These are phyloP conservation scores for Monopis laevigella DNA, from an alignment of 2,888 invertebrate species.

Conservation along the genomic window DNA sequence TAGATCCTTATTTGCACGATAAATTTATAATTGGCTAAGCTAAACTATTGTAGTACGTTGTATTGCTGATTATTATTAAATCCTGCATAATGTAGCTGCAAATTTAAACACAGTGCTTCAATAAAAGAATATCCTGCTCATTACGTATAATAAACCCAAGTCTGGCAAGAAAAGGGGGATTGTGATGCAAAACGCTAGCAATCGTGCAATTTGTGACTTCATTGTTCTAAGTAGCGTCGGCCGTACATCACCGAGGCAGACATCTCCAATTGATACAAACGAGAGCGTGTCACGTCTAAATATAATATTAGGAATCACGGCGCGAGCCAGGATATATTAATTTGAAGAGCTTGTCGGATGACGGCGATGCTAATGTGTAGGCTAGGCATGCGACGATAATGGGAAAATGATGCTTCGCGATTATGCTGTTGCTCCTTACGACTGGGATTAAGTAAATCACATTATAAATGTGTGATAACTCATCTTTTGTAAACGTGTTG, in stretches of 20 bases:
- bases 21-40: too few species aligned
- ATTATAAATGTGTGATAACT: conserved; percentile 11
- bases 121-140: too few species aligned
- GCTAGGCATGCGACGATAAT: conserved; percentile 11
- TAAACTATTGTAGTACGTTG: too few species aligned
- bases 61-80: too few species aligned
- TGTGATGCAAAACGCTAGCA: conserved; percentile 28
- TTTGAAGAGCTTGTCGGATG: conserved; percentile 56
- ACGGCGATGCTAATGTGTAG: conserved; percentile 26
- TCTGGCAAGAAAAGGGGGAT: neutral
- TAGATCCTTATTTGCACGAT: too few species aligned
- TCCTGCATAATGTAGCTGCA: too few species aligned
- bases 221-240: conserved; percentile 65
- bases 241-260: conserved; percentile 63
- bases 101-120: too few species aligned
- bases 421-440: conserved; percentile 5
- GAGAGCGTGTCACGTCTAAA: conserved; percentile 67
- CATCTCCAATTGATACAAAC: conserved; percentile 66
- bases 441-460: conserved; percentile 6
- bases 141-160: too few species aligned
- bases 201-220: conserved; percentile 62
- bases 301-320: conserved; percentile 69
- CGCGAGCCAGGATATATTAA: conserved; percentile 68
- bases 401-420: conserved; percentile 7
- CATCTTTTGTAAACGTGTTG: neutral